Percentiles rank a stretch among this genome's conserved stretches.
Evolutionary conservation across 2,888 invertebrate genomes (phyloP).

Genomic region (Stenichneumon culpator): DNA sequence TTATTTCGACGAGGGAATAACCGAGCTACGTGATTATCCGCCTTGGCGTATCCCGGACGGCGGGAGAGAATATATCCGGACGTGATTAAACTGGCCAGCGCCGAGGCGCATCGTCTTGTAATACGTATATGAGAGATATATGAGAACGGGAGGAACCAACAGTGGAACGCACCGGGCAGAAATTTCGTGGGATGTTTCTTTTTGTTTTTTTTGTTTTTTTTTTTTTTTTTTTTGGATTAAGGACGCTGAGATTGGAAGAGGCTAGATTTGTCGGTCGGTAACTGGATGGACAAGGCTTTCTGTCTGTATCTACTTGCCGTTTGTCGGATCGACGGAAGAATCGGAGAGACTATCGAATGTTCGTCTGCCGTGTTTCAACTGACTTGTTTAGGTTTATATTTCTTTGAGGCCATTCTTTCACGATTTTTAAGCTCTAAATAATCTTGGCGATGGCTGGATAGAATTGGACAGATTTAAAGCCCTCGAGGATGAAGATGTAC

Average conservation of each 20-base stretch:
- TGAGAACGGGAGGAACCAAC: neutral
- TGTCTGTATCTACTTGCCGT: neutral
- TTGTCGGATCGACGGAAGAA: neutral
- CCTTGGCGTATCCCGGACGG: conserved; percentile 18
- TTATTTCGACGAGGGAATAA: conserved; percentile 59
- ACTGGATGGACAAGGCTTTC: neutral
- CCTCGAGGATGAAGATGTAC: neutral
- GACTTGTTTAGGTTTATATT: neutral
- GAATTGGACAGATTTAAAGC: neutral
- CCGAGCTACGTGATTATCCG: conserved; percentile 25
- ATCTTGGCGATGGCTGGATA: neutral
- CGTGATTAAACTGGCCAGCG: conserved; percentile 55
- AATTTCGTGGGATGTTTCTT: conserved; percentile 54
- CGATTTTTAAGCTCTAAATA: neutral
- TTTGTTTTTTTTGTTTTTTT: conserved; percentile 3
- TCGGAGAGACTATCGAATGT: neutral
- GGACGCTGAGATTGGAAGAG: conserved; percentile 21
- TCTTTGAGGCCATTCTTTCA: neutral
- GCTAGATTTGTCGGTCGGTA: neutral
- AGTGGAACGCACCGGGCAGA: conserved; percentile 22
- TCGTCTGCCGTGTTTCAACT: neutral
- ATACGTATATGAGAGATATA: conserved; percentile 19
- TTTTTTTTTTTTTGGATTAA: conserved; percentile 41
- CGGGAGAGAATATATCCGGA: conserved; percentile 53
- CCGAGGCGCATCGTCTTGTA: conserved; percentile 20